phyloP scores from a whole-genome alignment of 2,113 vertebrate genomes.

The Turdus rufiventris region DNA sequence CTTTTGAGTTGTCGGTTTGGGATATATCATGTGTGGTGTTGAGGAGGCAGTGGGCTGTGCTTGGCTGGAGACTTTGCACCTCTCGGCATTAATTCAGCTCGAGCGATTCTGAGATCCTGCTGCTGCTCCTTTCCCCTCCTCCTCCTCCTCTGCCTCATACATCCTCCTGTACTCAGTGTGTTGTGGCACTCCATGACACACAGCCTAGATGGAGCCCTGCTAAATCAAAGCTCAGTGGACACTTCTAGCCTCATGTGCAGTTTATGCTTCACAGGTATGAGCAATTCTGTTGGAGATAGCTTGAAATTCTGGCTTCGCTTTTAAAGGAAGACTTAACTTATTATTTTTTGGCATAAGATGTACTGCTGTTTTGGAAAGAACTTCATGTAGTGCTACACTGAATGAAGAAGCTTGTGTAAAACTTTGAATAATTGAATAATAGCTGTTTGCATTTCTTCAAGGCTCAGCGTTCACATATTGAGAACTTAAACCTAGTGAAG shows the following conservation, averaged over 20 bases:
- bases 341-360: not conserved
- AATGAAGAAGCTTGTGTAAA: not conserved
- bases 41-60: not conserved
- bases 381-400: not conserved
- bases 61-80: not conserved
- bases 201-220: not conserved
- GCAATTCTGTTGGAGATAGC: not conserved
- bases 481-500: not conserved
- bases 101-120: accelerated
- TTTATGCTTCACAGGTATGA: not conserved
- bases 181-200: not conserved
- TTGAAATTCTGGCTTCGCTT: not conserved
- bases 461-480: not conserved
- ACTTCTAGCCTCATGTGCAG: not conserved
- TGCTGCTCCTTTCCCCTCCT: not conserved
- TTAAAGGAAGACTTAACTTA: not conserved
- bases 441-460: not conserved
- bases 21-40: not conserved
- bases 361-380: not conserved
- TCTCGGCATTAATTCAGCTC: accelerated
- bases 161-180: not conserved
- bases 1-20: constrained; percentile 11
- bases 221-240: not conserved
- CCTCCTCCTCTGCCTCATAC: not conserved
- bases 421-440: not conserved